Evolutionary conservation across 2,113 vertebrate genomes (phyloP).

Genomic region (Synodontis membranacea): DNA sequence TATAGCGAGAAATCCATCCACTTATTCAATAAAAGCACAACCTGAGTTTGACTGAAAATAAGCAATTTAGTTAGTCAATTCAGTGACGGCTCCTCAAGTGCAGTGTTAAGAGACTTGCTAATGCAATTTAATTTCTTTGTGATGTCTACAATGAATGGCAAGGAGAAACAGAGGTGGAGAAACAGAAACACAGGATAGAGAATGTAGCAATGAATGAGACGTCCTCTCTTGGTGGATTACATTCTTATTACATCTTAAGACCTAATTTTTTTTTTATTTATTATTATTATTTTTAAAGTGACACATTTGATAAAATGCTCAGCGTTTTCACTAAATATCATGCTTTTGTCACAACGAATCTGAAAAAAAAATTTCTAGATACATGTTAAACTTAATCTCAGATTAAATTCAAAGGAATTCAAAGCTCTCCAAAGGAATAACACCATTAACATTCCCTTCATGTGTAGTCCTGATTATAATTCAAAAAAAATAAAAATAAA

Average conservation of each 20-base stretch:
- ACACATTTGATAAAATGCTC: background rate
- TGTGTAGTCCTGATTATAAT: slow-evolving; percentile 12
- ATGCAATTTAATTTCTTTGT: slow-evolving; percentile 45
- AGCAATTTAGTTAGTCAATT: slow-evolving; percentile 46
- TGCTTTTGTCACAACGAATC: background rate
- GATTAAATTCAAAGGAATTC: no score
- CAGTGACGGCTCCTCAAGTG: slow-evolving; percentile 44
- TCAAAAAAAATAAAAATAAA: background rate
- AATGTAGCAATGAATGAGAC: background rate
- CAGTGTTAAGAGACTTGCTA: slow-evolving; percentile 39
- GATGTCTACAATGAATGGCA: slow-evolving; percentile 28
- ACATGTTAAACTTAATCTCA: background rate
- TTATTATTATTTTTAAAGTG: no score
- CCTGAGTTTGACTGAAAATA: slow-evolving; percentile 66
- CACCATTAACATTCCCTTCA: background rate
- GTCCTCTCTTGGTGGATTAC: background rate
- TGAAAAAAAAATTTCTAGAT: background rate
- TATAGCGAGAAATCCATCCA: slow-evolving; percentile 72
- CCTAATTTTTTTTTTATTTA: no score
- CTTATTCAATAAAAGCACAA: slow-evolving; percentile 73
- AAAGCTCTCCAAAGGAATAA: background rate
- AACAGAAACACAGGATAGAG: slow-evolving; percentile 45
- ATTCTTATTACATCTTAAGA: slow-evolving; percentile 4
- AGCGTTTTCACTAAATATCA: background rate
- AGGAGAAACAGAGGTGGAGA: slow-evolving; percentile 33